These are phyloP conservation scores for Acronicta aceris DNA, from an alignment of 2,888 invertebrate genomes.

Conservation along the genomic window DNA sequence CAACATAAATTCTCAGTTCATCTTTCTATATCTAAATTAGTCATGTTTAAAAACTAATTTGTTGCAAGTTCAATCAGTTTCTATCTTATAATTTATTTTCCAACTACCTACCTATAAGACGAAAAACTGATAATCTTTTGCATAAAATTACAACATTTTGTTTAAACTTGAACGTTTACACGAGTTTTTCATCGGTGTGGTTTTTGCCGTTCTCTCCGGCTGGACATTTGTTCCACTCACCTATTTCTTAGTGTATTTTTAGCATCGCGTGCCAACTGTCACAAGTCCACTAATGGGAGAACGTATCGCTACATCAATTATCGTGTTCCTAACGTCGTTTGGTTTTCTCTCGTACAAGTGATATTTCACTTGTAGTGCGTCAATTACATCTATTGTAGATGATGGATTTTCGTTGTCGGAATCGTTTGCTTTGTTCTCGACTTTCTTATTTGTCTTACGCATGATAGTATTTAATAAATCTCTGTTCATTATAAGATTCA, in stretches of 20 bases:
- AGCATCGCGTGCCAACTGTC: slow-evolving; percentile 67
- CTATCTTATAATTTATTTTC: slow-evolving; percentile 43
- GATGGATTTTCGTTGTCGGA: slow-evolving; percentile 58
- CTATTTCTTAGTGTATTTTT: slow-evolving; percentile 67
- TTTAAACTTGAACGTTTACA: slow-evolving; percentile 34
- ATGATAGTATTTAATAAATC: slow-evolving; percentile 20
- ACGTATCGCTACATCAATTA: slow-evolving; percentile 65
- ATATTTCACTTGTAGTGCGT: slow-evolving; percentile 58
- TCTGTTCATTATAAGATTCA: slow-evolving; percentile 17
- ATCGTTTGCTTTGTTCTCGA: slow-evolving; percentile 51
- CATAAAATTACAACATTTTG: slow-evolving; percentile 36
- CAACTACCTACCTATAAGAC: slow-evolving; percentile 4
- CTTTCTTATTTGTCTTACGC: slow-evolving; percentile 51
- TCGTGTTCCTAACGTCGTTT: slow-evolving; percentile 54
- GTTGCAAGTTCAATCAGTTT: slow-evolving; percentile 28
- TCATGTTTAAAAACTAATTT: slow-evolving; percentile 27
- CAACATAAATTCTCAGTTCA: slow-evolving; percentile 1
- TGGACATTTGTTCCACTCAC: slow-evolving; percentile 65
- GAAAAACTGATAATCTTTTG: slow-evolving; percentile 27
- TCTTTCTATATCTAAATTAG: slow-evolving; percentile 6
- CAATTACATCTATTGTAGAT: slow-evolving; percentile 58
- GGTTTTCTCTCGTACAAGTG: slow-evolving; percentile 62
- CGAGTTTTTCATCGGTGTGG: slow-evolving; percentile 21
- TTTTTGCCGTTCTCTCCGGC: slow-evolving; percentile 43
- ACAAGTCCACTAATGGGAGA: slow-evolving; percentile 54